A percentile compares a stretch with the other conserved stretches of the same genome.
Conservation (phyloP, 2,888 invertebrate species). For the Mayetiola destructor region DNA sequence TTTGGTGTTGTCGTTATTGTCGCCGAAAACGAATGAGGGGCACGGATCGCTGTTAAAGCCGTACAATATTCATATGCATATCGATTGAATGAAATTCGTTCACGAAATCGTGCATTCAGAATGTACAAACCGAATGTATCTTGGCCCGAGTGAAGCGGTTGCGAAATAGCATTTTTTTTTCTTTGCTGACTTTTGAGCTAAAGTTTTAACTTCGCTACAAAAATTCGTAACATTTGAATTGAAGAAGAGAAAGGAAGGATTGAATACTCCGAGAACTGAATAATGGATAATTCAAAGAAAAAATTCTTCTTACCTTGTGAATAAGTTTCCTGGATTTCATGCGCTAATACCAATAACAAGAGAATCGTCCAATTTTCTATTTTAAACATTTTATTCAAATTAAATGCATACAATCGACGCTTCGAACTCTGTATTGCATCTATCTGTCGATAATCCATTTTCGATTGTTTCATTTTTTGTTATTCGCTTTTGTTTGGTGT, state of each 20-base stretch:
- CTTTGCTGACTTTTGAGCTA: not conserved
- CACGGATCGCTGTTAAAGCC: too few species aligned
- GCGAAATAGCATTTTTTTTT: not conserved
- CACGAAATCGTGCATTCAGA: too few species aligned
- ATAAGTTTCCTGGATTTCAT: conserved; percentile 4
- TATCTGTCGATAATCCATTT: conserved; percentile 1
- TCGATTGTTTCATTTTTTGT: conserved; percentile 1
- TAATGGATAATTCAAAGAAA: not conserved
- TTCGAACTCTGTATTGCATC: not conserved
- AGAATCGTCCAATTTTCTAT: conserved; percentile 8
- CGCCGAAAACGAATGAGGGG: too few species aligned
- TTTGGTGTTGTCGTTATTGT: too few species aligned
- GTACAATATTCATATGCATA: too few species aligned
- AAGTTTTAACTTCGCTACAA: too few species aligned
- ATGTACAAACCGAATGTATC: too few species aligned
- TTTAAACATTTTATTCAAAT: conserved; percentile 7
- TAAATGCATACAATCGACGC: not conserved
- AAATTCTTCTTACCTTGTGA: conserved; percentile 5
- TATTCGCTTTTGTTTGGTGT: not conserved
- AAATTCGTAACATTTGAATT: not conserved
- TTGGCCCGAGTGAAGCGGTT: too few species aligned
- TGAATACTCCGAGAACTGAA: not conserved
- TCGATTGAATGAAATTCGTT: too few species aligned
- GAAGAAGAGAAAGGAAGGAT: not conserved
- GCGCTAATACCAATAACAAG: conserved; percentile 6